Conservation (phyloP, 2,113 vertebrate genomes). For the Cyprinus carpio region DNA sequence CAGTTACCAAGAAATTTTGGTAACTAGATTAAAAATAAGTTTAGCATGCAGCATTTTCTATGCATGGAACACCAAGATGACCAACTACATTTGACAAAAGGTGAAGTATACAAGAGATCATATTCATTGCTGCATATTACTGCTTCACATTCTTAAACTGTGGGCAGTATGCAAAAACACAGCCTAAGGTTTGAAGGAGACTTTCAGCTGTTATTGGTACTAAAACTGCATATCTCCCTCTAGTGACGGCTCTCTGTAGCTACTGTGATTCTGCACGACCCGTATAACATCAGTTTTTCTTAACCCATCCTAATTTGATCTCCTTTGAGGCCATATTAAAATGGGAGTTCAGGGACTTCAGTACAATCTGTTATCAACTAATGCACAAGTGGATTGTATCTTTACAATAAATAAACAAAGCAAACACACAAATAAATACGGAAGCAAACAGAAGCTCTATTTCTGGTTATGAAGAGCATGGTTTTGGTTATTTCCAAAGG, state of each 20-base stretch:
- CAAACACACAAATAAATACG: not conserved
- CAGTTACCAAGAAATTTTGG: not conserved
- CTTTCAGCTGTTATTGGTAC: not conserved
- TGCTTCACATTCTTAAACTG: not conserved
- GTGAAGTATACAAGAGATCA: not conserved
- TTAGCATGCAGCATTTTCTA: too few relatives aligned
- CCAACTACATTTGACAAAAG: not conserved
- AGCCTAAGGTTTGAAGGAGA: not conserved
- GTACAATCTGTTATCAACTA: not conserved
- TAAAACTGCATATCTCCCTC: constrained; percentile 34
- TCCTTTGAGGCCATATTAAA: not conserved
- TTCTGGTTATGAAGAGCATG: not conserved
- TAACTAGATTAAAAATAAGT: not conserved
- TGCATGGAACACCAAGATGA: not conserved
- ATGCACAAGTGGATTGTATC: not conserved
- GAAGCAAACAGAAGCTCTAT: not conserved
- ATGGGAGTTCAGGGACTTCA: not conserved
- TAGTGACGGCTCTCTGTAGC: constrained; percentile 17
- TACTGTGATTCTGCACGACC: not conserved
- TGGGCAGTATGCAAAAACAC: not conserved
- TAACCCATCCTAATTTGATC: not conserved
- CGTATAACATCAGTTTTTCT: not conserved
- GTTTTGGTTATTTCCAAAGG: not conserved
- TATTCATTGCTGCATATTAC: not conserved
- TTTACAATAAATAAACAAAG: not conserved